phyloP scores from a whole-genome alignment of 2,797 vertebrate genomes.

The Anguilla megastoma region DNA sequence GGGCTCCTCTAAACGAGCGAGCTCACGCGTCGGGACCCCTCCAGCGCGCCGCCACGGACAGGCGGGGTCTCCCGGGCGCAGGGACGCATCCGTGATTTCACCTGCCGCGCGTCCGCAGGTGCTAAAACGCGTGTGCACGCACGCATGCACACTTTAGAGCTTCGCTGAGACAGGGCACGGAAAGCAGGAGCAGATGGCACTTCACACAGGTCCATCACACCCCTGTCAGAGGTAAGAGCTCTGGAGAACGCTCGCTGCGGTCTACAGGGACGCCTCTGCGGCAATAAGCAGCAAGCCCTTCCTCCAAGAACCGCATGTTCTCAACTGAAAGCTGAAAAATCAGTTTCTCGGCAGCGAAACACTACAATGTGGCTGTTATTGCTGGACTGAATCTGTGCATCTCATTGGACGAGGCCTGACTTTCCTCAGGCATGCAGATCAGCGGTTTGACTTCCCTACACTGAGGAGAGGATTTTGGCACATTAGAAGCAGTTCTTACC shows the following conservation, averaged over 20 bases:
- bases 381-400: not conserved
- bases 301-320: not conserved
- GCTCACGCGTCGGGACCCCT: not conserved
- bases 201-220: not conserved
- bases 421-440: not conserved
- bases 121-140: not conserved
- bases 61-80: not conserved
- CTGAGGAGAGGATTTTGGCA: not conserved
- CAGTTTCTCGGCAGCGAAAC: not conserved
- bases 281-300: not conserved
- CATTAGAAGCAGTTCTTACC: not conserved
- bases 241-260: not conserved
- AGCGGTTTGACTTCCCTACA: not conserved
- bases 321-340: not conserved
- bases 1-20: not conserved
- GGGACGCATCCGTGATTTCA: not conserved
- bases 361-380: conserved; percentile 12
- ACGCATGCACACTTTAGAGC: not conserved
- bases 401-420: conserved; percentile 13
- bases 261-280: not conserved
- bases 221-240: not conserved
- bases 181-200: not conserved
- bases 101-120: not conserved
- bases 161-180: not conserved
- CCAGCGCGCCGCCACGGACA: not conserved